phyloP scores from a whole-genome alignment of 2,797 vertebrate species.

The Siniperca obscura region DNA sequence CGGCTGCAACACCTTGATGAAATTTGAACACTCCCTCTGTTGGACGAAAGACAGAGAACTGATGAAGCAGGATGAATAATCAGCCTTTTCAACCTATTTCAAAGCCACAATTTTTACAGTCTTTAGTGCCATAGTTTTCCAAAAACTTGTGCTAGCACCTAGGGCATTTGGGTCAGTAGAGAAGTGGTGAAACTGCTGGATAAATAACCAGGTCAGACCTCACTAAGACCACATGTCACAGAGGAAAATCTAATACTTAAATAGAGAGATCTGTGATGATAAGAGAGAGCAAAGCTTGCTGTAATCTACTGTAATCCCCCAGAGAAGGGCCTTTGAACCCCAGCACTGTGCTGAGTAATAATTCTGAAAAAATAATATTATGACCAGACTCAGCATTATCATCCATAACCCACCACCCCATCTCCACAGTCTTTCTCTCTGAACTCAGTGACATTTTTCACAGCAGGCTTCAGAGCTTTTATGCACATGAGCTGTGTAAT shows the following conservation, averaged over 20 bases:
- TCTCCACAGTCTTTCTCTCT: slow-evolving; percentile 7
- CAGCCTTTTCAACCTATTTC: not conserved
- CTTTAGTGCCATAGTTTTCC: not conserved
- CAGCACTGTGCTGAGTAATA: slow-evolving; percentile 42
- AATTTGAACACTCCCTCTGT: slow-evolving; percentile 97
- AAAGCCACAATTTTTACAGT: not conserved
- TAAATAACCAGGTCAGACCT: slow-evolving; percentile 26
- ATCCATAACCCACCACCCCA: slow-evolving; percentile 15
- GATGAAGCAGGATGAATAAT: slow-evolving; percentile 2
- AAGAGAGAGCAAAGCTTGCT: slow-evolving; percentile 35
- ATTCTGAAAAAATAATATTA: slow-evolving; percentile 39
- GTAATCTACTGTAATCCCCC: slow-evolving; percentile 41
- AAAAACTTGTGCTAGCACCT: not conserved
- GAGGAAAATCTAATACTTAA: slow-evolving; percentile 32
- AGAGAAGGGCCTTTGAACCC: not conserved
- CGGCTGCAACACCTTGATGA: slow-evolving; percentile 93
- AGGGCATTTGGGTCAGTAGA: slow-evolving; percentile 4
- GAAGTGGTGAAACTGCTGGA: slow-evolving; percentile 19
- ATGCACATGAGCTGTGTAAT: slow-evolving; percentile 14
- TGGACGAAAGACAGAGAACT: slow-evolving; percentile 45
- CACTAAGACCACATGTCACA: slow-evolving; percentile 29
- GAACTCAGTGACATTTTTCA: slow-evolving; percentile 26
- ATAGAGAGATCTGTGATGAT: slow-evolving; percentile 28
- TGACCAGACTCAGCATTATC: slow-evolving; percentile 33
- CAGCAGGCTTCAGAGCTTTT: not conserved